phyloP scores from a whole-genome alignment of 2,888 invertebrate species.

The Pollenia griseotomentosa region DNA sequence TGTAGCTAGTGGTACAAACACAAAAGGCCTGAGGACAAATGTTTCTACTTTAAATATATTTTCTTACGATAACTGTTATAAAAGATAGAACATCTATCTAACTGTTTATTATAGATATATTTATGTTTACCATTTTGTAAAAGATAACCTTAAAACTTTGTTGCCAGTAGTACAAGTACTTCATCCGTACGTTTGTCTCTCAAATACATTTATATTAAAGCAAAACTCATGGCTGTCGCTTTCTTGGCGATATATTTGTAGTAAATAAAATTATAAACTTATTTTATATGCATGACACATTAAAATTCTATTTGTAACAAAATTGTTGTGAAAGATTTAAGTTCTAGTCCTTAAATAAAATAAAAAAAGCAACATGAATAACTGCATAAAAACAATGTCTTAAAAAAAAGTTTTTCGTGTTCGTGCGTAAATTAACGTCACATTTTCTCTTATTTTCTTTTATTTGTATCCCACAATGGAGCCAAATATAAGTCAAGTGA shows the following conservation, averaged over 20 bases:
- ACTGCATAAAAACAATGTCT: conserved; percentile 3
- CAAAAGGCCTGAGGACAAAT: not conserved
- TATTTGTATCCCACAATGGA: not conserved
- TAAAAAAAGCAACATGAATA: not conserved
- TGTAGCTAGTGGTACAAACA: too few relatives aligned
- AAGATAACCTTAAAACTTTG: not conserved
- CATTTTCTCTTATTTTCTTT: not conserved
- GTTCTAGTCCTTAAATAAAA: not conserved
- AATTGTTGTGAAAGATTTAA: conserved; percentile 35
- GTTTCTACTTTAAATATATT: not conserved
- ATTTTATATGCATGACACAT: conserved; percentile 67
- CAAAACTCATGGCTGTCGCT: not conserved
- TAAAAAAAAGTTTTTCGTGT: conserved; percentile 56
- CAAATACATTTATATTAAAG: conserved; percentile 25
- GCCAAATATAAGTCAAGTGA: conserved; percentile 49
- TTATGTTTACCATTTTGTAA: conserved; percentile 4
- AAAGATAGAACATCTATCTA: not conserved
- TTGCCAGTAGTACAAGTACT: not conserved
- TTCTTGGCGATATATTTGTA: not conserved
- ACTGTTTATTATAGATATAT: conserved; percentile 17
- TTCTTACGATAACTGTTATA: not conserved
- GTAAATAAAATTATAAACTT: conserved; percentile 67
- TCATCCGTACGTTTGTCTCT: not conserved
- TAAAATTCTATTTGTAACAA: conserved; percentile 63
- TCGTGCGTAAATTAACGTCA: conserved; percentile 65